These are phyloP conservation scores for Cataglyphis cursor DNA, from an alignment of 2,888 invertebrate species.

Conservation along the genomic window DNA sequence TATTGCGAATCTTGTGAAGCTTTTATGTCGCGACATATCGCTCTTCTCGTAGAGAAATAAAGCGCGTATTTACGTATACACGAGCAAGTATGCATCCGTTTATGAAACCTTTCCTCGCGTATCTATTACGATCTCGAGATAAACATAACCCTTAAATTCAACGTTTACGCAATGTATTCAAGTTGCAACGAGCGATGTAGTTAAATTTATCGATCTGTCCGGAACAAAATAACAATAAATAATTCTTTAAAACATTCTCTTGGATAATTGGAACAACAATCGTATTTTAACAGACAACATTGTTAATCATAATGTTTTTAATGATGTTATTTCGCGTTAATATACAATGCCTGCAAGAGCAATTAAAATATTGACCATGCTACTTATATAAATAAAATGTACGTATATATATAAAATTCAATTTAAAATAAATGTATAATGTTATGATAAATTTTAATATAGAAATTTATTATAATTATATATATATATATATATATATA, in stretches of 20 bases:
- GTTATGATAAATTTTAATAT: background rate
- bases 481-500: background rate
- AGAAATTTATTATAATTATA: background rate
- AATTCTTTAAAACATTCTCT: background rate
- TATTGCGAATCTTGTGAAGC: constrained; percentile 4
- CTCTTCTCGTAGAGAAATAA: background rate
- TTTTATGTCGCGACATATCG: background rate
- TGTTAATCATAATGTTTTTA: too few species aligned
- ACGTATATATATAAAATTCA: background rate
- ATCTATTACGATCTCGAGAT: background rate
- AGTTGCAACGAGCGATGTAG: background rate
- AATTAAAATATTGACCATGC: background rate
- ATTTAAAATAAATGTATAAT: background rate
- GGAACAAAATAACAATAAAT: background rate
- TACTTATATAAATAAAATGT: background rate
- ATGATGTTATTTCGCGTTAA: background rate
- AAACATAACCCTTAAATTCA: constrained; percentile 15
- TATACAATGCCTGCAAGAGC: background rate
- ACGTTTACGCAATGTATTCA: constrained; percentile 35
- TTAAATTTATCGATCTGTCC: background rate
- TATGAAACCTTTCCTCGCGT: background rate
- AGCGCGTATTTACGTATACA: background rate
- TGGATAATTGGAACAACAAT: background rate
- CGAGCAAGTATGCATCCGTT: constrained; percentile 3
- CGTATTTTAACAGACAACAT: too few species aligned